A percentile compares a stretch with the other conserved stretches of the same genome.
These are phyloP conservation scores for Holacanthella duospinosa DNA, from an alignment of 2,888 invertebrate genomes.

Conservation along the genomic window DNA sequence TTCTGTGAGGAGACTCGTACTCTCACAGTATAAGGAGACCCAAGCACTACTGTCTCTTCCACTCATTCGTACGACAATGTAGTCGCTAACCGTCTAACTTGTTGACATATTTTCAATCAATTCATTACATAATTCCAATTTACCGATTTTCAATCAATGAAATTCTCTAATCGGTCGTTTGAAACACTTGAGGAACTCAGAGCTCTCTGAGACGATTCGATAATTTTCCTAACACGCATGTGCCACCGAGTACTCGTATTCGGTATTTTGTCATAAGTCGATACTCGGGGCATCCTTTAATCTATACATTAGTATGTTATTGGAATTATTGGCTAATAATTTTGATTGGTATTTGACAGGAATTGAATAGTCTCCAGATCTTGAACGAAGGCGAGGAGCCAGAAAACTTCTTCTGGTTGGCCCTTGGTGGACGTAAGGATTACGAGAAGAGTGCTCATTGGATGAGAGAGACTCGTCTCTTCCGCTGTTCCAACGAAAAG, in stretches of 20 bases:
- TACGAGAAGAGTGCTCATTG: constrained; percentile 82
- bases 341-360: constrained; percentile 14
- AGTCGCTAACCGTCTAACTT: too few relatives aligned
- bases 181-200: not conserved
- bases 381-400: constrained; percentile 90
- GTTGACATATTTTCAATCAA: too few relatives aligned
- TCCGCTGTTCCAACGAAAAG: constrained; percentile 98
- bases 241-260: too few relatives aligned
- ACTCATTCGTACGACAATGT: too few relatives aligned
- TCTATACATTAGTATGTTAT: too few relatives aligned
- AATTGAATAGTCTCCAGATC: constrained; percentile 51
- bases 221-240: too few relatives aligned
- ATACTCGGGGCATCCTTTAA: not conserved
- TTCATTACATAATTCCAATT: too few relatives aligned
- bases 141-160: too few relatives aligned
- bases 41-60: too few relatives aligned
- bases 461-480: constrained; percentile 84
- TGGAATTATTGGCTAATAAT: not conserved
- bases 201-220: too few relatives aligned
- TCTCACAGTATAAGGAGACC: too few relatives aligned
- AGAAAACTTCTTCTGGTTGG: constrained; percentile 97
- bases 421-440: constrained; percentile 77
- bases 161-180: not conserved
- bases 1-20: too few relatives aligned
- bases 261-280: not conserved